Evolutionary conservation across 2,113 vertebrate species (phyloP), one percentile per base, ranked within the genome.

Genomic region (Centropus unirufus): DNA sequence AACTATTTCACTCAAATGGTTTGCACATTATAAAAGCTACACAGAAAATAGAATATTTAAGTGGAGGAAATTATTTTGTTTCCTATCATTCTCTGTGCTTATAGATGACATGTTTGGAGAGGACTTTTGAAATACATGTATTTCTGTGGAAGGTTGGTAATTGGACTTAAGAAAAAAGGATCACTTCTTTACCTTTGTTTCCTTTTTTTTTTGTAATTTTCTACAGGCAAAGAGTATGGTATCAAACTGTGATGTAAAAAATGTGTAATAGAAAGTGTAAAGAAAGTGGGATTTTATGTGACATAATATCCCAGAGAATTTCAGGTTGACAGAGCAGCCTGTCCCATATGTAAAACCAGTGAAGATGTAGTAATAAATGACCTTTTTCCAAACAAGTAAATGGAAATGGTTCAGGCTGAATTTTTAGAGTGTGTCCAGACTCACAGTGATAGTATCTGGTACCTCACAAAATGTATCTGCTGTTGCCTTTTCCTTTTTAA

Each of bases 1-100:
- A 94, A 75, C 83, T 81, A 86, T 97, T 96, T 91, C 59, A 90
- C 79, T 96, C 93, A 87, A 92, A 81, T 72, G 66, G 63, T 93
- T 91, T 94, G 40, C 34, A 86, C 68, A 86, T 92, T 70, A 55
- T 44, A 80, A 77, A 93, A 92, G n/a, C 75, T 95, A 70, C 42
- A 74, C 14, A 94, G 75, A 87, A 92, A 95, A 95, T 2, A 88
- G 57, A 90, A 86, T 80, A 95, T 52, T 12, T 64, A 96, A 88
- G 64, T 57, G 27, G 42, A 83, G 64, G 54, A 77, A 88, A 52
- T 70, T 12, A 66, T 91, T 94, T 93, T 93, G 22, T 76, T 86
- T 77, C n/a, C 19, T 59, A 39, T 49, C 26, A 26, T 92, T 81
- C 32, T 57, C 12, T 49, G 30, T 57, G 30, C 27, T 73, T 74